Evolutionary conservation across 2,113 vertebrate species (phyloP).

Genomic region (Ailurus styani): DNA sequence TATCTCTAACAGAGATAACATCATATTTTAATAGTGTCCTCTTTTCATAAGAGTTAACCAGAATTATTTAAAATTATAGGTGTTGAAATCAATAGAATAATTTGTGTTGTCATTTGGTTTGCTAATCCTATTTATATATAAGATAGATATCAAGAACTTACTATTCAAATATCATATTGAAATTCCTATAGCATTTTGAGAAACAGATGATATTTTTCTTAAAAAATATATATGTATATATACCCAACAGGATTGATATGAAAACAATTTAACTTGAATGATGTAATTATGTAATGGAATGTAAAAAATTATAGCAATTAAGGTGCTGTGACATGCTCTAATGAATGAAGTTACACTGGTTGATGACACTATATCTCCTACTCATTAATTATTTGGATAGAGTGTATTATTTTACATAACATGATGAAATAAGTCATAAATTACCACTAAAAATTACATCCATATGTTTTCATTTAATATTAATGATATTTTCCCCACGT

Average conservation of each 20-base stretch:
- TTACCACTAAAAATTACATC: slow-evolving; percentile 22
- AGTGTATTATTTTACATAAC: slow-evolving; percentile 46
- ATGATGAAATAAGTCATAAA: slow-evolving; percentile 56
- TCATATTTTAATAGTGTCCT: not conserved
- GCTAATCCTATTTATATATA: not conserved
- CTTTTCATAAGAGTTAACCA: not conserved
- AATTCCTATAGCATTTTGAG: not conserved
- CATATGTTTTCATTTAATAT: slow-evolving; percentile 40
- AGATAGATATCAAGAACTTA: not conserved
- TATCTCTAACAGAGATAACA: not conserved
- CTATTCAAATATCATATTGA: not conserved
- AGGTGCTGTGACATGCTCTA: slow-evolving; percentile 68
- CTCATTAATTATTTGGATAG: slow-evolving; percentile 77
- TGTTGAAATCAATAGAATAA: not conserved
- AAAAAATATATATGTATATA: not conserved
- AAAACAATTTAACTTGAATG: slow-evolving; percentile 68
- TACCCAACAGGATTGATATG: slow-evolving; percentile 66
- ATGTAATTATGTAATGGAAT: slow-evolving; percentile 73
- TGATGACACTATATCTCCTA: slow-evolving; percentile 61
- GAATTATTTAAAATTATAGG: not conserved
- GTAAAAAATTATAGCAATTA: slow-evolving; percentile 73
- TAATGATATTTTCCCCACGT: not conserved
- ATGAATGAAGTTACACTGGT: slow-evolving; percentile 65
- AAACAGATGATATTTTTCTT: not conserved
- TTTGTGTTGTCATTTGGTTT: not conserved